These are phyloP conservation scores for Albula glossodonta DNA, from an alignment of 2,113 vertebrate species.

Conservation along the genomic window DNA sequence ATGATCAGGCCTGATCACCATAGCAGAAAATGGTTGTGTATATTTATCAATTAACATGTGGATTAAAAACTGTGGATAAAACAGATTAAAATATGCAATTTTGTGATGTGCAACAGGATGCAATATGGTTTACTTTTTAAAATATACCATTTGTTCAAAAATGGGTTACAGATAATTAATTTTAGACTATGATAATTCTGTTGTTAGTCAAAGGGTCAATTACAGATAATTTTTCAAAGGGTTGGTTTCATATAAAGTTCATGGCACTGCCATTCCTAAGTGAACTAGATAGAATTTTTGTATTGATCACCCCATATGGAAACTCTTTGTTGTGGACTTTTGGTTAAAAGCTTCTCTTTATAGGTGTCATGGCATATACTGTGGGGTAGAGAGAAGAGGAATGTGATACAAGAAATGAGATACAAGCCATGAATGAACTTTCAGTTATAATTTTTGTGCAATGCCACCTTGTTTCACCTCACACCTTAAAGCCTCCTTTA, in stretches of 20 bases:
- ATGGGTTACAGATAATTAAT: too few species aligned
- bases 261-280: conserved; percentile 7
- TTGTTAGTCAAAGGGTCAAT: neutral
- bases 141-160: too few species aligned
- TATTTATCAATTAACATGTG: neutral
- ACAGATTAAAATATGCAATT: too few species aligned
- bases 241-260: neutral
- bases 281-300: neutral
- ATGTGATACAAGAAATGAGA: too few species aligned
- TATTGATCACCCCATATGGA: conserved; percentile 1
- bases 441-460: neutral
- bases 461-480: neutral
- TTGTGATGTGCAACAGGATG: too few species aligned
- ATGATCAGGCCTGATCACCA: neutral
- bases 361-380: too few species aligned
- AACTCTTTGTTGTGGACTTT: neutral
- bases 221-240: neutral
- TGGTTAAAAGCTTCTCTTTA: neutral
- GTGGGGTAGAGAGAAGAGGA: neutral
- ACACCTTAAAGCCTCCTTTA: conserved; percentile 29
- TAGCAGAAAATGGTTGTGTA: neutral
- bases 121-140: too few species aligned
- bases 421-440: neutral
- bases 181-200: too few species aligned
- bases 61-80: neutral